phyloP scores from a whole-genome alignment of 2,888 invertebrate genomes.

The Celastrina argiolus region DNA sequence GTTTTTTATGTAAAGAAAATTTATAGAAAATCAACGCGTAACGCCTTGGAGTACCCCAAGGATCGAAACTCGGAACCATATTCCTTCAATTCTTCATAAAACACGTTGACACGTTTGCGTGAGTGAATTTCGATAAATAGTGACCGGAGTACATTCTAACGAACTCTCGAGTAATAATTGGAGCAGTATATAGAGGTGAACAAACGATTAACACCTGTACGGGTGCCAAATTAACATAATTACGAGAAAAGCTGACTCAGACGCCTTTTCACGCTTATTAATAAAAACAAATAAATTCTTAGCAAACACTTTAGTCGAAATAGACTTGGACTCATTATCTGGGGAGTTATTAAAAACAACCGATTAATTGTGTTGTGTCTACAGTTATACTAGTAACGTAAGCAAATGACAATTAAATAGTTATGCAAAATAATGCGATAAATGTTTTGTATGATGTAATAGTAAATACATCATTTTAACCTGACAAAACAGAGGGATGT shows the following conservation, averaged over 20 bases:
- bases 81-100: not conserved
- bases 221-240: conserved; percentile 21
- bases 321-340: not conserved
- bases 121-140: not conserved
- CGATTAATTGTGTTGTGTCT: not conserved
- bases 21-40: not conserved
- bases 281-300: conserved; percentile 14
- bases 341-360: not conserved
- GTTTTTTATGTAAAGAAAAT: not conserved
- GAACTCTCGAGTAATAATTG: conserved; percentile 5
- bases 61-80: not conserved
- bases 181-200: conserved; percentile 15
- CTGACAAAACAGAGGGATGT: too few species aligned
- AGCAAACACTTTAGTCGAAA: not conserved
- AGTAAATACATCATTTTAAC: too few species aligned
- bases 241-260: conserved; percentile 12
- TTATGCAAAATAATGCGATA: too few species aligned
- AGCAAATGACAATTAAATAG: too few species aligned
- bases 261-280: conserved; percentile 4
- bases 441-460: too few species aligned
- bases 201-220: conserved; percentile 15
- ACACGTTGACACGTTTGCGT: not conserved
- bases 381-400: too few species aligned
- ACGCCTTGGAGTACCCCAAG: not conserved
- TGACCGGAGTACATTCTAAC: not conserved